Evolutionary conservation across 2,113 vertebrate species (phyloP).

Genomic region (Phalacrocorax pelagicus): DNA sequence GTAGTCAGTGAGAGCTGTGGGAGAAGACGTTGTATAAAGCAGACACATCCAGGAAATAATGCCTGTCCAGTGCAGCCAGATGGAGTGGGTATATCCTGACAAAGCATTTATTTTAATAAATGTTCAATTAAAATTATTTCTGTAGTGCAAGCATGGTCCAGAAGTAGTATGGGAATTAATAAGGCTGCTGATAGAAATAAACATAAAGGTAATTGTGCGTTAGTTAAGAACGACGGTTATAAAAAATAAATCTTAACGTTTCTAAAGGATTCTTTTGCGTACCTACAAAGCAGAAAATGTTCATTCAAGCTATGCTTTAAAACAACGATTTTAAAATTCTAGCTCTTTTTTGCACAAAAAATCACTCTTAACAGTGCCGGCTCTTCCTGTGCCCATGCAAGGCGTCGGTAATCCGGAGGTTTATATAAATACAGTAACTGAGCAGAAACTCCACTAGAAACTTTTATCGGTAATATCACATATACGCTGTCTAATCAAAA

Average conservation of each 20-base stretch:
- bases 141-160: constrained; percentile 17
- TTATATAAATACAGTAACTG: background rate
- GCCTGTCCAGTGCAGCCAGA: constrained; percentile 51
- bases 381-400: background rate
- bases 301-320: background rate
- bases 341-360: background rate
- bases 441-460: background rate
- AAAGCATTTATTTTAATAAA: constrained; percentile 58
- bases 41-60: constrained; percentile 53
- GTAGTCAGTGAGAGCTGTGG: background rate
- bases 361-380: accelerated
- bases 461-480: background rate
- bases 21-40: constrained; percentile 36
- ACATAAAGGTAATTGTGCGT: background rate
- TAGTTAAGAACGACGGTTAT: background rate
- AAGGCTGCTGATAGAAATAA: constrained; percentile 5
- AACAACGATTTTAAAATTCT: background rate
- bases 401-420: accelerated
- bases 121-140: constrained; percentile 54
- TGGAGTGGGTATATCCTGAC: constrained; percentile 55
- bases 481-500: background rate
- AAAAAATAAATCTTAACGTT: background rate
- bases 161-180: constrained; percentile 52
- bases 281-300: background rate
- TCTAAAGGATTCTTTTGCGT: background rate